Evolutionary conservation across 2,888 invertebrate genomes (phyloP).

Genomic region (Rotaria sp.): DNA sequence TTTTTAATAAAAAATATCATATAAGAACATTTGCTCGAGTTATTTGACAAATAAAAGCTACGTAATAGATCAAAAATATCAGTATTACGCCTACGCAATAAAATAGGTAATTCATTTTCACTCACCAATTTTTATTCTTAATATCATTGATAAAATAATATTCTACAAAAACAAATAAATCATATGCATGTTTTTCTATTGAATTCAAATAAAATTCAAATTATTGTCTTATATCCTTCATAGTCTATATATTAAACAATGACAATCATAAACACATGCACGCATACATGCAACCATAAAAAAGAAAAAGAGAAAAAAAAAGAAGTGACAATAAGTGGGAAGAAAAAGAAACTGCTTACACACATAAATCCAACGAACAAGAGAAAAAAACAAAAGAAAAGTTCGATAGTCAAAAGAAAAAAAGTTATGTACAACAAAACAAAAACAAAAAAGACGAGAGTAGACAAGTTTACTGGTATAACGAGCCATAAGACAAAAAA

Average conservation of each 20-base stretch:
- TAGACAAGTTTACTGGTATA: conserved; percentile 6
- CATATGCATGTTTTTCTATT: background rate
- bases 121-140: background rate
- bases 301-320: background rate
- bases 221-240: background rate
- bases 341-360: background rate
- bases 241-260: conserved; percentile 4
- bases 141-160: background rate
- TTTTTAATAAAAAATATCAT: no score
- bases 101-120: no score
- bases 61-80: no score
- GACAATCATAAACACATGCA: background rate
- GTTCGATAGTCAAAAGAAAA: background rate
- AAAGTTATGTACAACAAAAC: background rate
- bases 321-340: background rate
- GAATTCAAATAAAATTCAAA: background rate
- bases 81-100: no score
- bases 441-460: background rate
- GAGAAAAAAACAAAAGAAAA: background rate
- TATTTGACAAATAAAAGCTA: no score
- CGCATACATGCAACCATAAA: background rate
- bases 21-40: no score
- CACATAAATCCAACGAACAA: background rate
- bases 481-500: background rate
- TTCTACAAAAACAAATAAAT: background rate